A percentile compares a stretch with the other conserved stretches of the same genome.
Evolutionary conservation across 2,113 vertebrate species (phyloP).

Genomic region (Fregetta grallaria): DNA sequence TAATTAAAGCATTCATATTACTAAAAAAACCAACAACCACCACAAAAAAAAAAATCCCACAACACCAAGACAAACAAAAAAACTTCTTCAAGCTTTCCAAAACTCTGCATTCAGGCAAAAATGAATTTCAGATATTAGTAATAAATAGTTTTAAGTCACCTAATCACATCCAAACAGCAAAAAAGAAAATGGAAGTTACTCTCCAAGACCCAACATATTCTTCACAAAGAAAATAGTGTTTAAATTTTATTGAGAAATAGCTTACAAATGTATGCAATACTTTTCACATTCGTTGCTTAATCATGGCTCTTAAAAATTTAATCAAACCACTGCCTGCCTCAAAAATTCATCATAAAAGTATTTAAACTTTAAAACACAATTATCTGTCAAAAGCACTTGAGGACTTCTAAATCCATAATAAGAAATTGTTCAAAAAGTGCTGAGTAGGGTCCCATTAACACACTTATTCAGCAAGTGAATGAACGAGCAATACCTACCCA

Average conservation of each 20-base stretch:
- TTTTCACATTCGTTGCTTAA: conserved; percentile 14
- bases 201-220: not conserved
- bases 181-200: not conserved
- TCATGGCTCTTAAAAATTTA: conserved; percentile 37
- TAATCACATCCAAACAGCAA: not conserved
- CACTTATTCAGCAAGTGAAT: not conserved
- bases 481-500: not conserved
- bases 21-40: not conserved
- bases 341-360: conserved; percentile 39
- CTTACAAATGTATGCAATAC: not conserved
- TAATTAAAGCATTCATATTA: not conserved
- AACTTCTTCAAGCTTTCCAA: not conserved
- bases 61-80: not conserved
- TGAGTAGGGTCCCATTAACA: not conserved
- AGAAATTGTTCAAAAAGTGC: not conserved
- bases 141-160: not conserved
- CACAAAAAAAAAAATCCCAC: not conserved
- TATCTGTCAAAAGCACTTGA: not conserved
- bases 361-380: conserved; percentile 53
- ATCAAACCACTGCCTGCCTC: conserved; percentile 25
- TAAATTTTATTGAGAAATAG: not conserved
- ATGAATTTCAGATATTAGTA: not conserved
- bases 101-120: not conserved
- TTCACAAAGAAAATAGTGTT: not conserved
- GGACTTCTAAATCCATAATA: not conserved